Base-by-base conservation (phyloP, 1,140 invertebrate genomes). In the Alviniconcha marisindica region DNA sequence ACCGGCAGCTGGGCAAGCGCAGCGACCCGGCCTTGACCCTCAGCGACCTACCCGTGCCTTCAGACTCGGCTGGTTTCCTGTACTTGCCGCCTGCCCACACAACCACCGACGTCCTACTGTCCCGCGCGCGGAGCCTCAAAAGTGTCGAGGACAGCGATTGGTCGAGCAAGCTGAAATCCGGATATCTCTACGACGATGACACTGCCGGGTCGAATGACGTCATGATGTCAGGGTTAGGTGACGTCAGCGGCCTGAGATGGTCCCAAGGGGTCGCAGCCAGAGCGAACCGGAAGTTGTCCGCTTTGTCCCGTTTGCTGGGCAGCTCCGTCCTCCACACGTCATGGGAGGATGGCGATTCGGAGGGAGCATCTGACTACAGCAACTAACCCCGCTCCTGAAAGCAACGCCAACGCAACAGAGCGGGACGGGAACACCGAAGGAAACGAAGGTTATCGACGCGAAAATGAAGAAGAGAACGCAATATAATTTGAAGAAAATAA, bases 1-100 rank as follows among this genome's bases (percentile, higher is more conserved):
- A 38, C 78, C 3, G 78, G 40, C 78, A 80, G 56, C 33, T 80
- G 28, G 77, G 78, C n/a, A 80, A 80, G 60, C 78, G 78, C 3
- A 48, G 56, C 12, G 12, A 40, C 40, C 12, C 78, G 56, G 21
- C 54, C 60, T 24, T 54, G 31, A 60, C 38, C 28, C 21, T 7
- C n/a, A 40, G 36, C 77, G n/a, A n/a, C n/a, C 51, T 56, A 15
- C 77, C 33, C 1, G 24, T 42, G 18, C 73, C 42, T 51, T 76
- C 28, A n/a, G 10, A 48, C 24, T 12, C 44, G 21, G 73, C 10
- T 36, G 28, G 31, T 14, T 31, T 3, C 7, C 42, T 4, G 14
- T 51, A 76, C 42, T 24, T 48, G 3, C 28, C 40, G 2, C 42
- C 14, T 2, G 28, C 40, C 18, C 44, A 28, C 28, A 21, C n/a